Percentiles rank a stretch among this genome's conserved stretches.
Evolutionary conservation across 2,113 vertebrate species (phyloP).

Genomic region (Anhinga rufa): DNA sequence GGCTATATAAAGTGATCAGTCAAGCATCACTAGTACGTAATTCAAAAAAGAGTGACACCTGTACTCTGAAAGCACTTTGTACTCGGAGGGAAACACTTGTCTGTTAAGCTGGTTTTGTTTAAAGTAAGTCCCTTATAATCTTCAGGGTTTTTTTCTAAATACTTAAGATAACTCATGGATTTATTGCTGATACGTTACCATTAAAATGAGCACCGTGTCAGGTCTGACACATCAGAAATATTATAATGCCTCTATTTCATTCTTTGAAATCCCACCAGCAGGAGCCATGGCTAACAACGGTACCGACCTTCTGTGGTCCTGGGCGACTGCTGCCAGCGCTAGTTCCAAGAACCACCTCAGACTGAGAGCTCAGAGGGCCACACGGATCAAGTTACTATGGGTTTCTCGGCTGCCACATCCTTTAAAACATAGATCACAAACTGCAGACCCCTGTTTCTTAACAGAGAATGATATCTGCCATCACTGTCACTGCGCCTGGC

Average conservation of each 20-base stretch:
- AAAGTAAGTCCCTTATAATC: neutral
- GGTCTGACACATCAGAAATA: neutral
- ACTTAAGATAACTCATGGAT: neutral
- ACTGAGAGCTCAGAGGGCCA: neutral
- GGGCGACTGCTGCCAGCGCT: neutral
- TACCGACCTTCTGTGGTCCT: neutral
- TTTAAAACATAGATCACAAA: neutral
- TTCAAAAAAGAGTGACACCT: neutral
- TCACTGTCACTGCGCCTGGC: neutral
- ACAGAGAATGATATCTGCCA: neutral
- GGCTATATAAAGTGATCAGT: neutral
- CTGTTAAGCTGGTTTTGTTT: neutral
- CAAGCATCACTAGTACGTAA: neutral
- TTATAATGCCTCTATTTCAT: neutral
- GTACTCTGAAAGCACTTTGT: neutral
- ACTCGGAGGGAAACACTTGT: neutral
- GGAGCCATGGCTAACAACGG: fast-evolving
- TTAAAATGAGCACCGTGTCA: neutral
- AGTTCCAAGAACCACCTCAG: neutral
- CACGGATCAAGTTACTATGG: neutral
- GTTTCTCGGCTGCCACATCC: neutral
- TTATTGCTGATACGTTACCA: neutral
- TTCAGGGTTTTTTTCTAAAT: neutral
- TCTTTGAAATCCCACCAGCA: neutral
- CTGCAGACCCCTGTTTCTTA: neutral